A percentile compares a stretch with the other conserved stretches of the same genome.
Conservation (phyloP, 2,113 vertebrate species). For the Meleagris gallopavo region DNA sequence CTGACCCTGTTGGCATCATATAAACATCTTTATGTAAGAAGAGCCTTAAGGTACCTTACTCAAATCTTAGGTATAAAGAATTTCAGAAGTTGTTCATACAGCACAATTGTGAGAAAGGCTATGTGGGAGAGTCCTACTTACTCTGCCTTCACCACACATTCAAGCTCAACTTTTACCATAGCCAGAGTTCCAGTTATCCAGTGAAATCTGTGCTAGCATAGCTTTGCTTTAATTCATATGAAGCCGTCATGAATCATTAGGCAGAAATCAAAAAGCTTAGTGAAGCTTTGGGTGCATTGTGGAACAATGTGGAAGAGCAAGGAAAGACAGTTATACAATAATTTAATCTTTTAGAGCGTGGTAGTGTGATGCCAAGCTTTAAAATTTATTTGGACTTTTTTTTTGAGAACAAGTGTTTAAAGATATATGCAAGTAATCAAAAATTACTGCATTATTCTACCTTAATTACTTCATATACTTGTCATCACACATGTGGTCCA, state of each 20-base stretch:
- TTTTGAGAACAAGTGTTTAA: not conserved
- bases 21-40: not conserved
- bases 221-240: not conserved
- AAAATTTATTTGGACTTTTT: not conserved
- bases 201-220: not conserved
- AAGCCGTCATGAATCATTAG: not conserved
- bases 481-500: not conserved
- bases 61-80: not conserved
- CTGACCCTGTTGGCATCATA: not conserved
- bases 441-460: not conserved
- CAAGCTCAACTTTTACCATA: not conserved
- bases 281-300: rapidly evolving
- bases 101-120: not conserved
- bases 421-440: not conserved
- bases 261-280: not conserved
- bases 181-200: not conserved
- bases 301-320: not conserved
- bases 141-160: not conserved
- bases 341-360: not conserved
- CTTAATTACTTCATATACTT: not conserved
- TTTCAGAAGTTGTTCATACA: not conserved
- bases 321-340: not conserved
- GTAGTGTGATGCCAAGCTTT: not conserved
- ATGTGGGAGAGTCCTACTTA: not conserved
- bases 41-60: not conserved